Evolutionary conservation across 2,797 vertebrate species (phyloP), one percentile per base, ranked within the genome.

Genomic region (Tauraco hartlaubi): DNA sequence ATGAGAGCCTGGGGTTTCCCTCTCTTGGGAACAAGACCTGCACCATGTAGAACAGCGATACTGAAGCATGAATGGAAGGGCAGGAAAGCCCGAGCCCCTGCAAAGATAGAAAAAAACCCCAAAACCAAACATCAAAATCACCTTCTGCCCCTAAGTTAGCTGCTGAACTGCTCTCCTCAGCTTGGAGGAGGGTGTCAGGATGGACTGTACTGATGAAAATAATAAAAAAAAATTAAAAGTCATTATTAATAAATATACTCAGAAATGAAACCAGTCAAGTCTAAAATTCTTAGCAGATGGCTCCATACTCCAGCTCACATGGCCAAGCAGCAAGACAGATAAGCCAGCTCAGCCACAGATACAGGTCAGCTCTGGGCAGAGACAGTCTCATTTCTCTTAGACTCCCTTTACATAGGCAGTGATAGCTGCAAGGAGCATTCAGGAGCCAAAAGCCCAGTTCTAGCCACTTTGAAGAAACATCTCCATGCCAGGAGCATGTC

Each of bases 231-330:
- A 78, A 35, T 2, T 23, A 26, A 39, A 95, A 12, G 35, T 54
- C 17, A 33, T 41, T 90, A 79, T 52, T 80, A 86, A 92, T 58
- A 92, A 81, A 76, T 61, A 87, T 4, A 31, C 23, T 46, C 51
- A 64, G 49, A 84, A 96, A 92, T 69, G 3, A 92, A 95, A 81
- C 43, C 33, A 91, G n/a, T 14, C 51, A 77, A 68, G 33, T 44
- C 75, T 83, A 89, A 97, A 94, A 85, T 84, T 84, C 64, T 85
- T 90, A 91, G 90, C 91, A 94, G 76, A 80, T 91, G 94, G 90
- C 71, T 96, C 84, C 61, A 58, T 15, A 73, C 52, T 77, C 61
- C 83, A 79, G 74, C 54, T 92, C 68, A 90, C 37, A 29, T 8
- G 52, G 83, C 46, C 58, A 71, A 73, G 43, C 49, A 77, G 54